Evolutionary conservation across 2,888 invertebrate species (phyloP), one percentile per base, ranked within the genome.

Genomic region (Chymomyza caudatula): DNA sequence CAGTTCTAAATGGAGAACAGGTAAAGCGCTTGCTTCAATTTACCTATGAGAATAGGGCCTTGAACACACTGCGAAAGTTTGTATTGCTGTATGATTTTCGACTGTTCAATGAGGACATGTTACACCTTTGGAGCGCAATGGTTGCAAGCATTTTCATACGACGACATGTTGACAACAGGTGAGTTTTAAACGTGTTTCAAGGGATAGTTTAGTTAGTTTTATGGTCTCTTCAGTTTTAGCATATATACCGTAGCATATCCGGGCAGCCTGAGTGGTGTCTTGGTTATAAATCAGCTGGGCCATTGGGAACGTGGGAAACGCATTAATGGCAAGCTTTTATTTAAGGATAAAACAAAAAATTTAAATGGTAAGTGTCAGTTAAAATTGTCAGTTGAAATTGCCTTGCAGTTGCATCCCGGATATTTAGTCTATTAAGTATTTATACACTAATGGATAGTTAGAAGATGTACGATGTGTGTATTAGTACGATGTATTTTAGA

Each of bases 221-320:
- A 37, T 37, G 11, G 3, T 37, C 4, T 17, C 8, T 49, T 29
- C 25, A 94, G 94, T 92, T 95, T 94, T 71, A 94, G 94, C 79
- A 88, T 96, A 0, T 92, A 93, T 1, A 95, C 95, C 0, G 93
- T 96, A 1, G 94, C 94, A 0, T 96, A 94, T 89, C 96, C 96
- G 0, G 92, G 93, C 13, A 92, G 93, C 0, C 90, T 92, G 4
- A 90, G 90, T 58, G 87, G 87, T 0, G 89, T 91, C 1, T 91
- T 95, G 19, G 91, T 93, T 1, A 92, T 94, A 0, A 91, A 92
- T 73, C 91, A 94, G 65, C 88, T 96, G 13, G 93, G 94, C 77
- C 92, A 92, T 44, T 96, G 96, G 96, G 91, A 92, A 37, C 89
- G 92, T 54, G 93, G 93, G 0, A 92, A 92, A 82, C 93, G 94